Percentiles rank a stretch among this genome's conserved stretches.
Conservation (phyloP, 2,113 vertebrate species). For the Tichodroma muraria region DNA sequence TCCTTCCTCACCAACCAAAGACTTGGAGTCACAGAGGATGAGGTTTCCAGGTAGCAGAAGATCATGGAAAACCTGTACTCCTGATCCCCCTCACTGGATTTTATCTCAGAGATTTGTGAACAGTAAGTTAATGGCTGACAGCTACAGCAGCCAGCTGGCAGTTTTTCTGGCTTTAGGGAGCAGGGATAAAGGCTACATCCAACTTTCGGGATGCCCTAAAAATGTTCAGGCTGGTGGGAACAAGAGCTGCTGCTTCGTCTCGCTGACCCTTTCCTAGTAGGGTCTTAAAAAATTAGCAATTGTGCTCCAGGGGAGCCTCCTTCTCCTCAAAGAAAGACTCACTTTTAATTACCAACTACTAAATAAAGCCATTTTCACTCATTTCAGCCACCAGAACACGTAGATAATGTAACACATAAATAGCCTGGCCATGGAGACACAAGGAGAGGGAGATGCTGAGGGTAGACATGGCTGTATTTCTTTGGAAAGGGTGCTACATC, state of each 20-base stretch:
- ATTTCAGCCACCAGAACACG: background rate
- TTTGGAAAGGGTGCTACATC: background rate
- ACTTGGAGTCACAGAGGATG: fast-evolving
- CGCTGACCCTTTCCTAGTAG: background rate
- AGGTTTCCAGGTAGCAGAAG: background rate
- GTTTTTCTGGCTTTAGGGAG: background rate
- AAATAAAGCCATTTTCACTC: background rate
- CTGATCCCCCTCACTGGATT: background rate
- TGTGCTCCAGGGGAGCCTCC: background rate
- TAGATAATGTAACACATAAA: background rate
- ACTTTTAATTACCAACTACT: background rate
- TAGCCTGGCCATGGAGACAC: background rate
- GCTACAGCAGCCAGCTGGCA: background rate
- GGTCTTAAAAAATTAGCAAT: background rate
- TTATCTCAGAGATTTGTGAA: background rate
- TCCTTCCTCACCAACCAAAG: background rate
- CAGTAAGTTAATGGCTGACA: background rate
- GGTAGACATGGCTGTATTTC: background rate
- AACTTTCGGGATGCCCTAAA: background rate
- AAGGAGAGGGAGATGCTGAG: background rate
- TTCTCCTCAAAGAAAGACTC: background rate
- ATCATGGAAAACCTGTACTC: background rate
- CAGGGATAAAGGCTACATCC: background rate
- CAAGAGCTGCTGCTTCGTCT: background rate
- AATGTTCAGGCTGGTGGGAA: background rate